Conservation (phyloP, 2,113 vertebrate genomes). For the Pangasianodon hypophthalmus region DNA sequence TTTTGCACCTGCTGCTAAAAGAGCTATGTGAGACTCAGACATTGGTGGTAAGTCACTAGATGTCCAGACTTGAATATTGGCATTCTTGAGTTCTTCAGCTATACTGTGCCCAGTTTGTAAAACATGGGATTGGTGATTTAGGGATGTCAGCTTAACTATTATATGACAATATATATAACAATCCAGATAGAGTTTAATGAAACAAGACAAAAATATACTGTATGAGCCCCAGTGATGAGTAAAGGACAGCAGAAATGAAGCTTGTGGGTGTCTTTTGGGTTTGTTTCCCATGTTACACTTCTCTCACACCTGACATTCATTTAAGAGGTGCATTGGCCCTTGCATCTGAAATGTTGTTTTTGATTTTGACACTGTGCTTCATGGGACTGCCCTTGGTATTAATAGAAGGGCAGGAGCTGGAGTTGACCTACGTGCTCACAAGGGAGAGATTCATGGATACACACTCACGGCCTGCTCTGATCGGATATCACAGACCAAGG, state of each 20-base stretch:
- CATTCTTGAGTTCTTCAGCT: not conserved
- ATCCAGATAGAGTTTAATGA: not conserved
- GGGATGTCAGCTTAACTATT: not conserved
- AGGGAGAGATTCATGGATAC: slow-evolving; percentile 59
- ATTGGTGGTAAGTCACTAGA: not conserved
- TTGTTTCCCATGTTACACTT: not conserved
- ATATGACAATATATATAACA: not conserved
- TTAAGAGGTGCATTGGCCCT: not conserved
- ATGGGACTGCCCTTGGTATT: slow-evolving; percentile 62
- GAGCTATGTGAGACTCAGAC: slow-evolving; percentile 43
- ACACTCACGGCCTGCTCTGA: slow-evolving; percentile 47
- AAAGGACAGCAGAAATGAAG: not conserved
- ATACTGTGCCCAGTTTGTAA: not conserved
- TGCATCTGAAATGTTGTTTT: slow-evolving; percentile 22
- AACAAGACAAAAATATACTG: no score
- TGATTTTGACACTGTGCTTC: slow-evolving; percentile 50
- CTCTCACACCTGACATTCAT: not conserved
- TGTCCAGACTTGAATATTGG: not conserved
- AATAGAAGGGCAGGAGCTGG: slow-evolving; percentile 55
- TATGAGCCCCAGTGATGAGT: not conserved
- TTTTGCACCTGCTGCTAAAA: slow-evolving; percentile 69
- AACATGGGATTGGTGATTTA: not conserved
- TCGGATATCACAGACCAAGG: slow-evolving; percentile 71
- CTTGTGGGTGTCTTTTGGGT: not conserved
- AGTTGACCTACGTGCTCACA: slow-evolving; percentile 54